A percentile compares a stretch with the other conserved stretches of the same genome.
Conservation (phyloP, 1,140 invertebrate species). For the Heliconius congener region DNA sequence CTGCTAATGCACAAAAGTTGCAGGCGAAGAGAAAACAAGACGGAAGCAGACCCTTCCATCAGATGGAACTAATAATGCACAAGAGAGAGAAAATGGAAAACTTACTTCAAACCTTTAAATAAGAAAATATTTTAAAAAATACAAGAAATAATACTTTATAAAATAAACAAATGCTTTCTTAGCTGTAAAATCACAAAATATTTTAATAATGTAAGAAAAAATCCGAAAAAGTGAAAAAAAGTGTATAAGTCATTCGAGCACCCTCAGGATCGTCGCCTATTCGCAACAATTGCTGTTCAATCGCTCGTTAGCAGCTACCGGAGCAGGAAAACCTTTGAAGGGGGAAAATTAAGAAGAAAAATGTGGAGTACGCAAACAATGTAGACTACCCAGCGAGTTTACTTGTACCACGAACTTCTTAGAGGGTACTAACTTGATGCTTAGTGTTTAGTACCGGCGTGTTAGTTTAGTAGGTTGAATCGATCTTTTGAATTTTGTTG, state of each 20-base stretch:
- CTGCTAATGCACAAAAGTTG: too few relatives aligned
- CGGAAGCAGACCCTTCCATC: too few relatives aligned
- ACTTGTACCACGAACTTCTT: neutral
- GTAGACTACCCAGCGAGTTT: neutral
- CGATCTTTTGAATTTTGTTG: neutral
- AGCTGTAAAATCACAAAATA: neutral
- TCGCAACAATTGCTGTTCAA: constrained; percentile 37
- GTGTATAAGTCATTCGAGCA: constrained; percentile 8
- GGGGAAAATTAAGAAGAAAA: constrained; percentile 50
- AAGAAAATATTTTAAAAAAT: too few relatives aligned
- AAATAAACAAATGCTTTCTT: neutral
- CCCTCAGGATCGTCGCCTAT: constrained; percentile 8
- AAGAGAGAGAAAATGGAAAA: too few relatives aligned
- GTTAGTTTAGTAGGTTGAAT: neutral
- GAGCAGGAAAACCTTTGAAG: constrained; percentile 44
- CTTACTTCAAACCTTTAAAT: too few relatives aligned
- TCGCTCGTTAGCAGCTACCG: constrained; percentile 43
- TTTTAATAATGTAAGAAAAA: constrained; percentile 12
- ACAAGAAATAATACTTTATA: neutral
- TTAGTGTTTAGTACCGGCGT: neutral
- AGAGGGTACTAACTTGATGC: neutral
- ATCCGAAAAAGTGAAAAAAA: neutral
- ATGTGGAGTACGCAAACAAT: constrained; percentile 47
- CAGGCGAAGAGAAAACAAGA: too few relatives aligned
- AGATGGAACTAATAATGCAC: too few relatives aligned